Conservation (phyloP, 2,797 vertebrate genomes). For the Tapirus indicus region DNA sequence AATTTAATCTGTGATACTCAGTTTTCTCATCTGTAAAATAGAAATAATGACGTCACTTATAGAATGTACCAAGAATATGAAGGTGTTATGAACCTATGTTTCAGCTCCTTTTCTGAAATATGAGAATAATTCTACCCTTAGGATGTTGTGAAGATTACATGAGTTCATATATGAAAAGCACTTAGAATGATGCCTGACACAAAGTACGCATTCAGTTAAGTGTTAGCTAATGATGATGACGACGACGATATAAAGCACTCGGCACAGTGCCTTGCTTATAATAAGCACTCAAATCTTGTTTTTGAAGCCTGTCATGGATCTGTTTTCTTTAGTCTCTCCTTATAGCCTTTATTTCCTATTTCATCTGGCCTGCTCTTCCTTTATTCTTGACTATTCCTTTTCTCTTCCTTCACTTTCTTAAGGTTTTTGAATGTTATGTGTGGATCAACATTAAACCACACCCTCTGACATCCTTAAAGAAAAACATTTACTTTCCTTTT, state of each 20-base stretch:
- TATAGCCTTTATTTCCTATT: background rate
- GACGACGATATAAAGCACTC: background rate
- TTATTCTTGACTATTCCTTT: slow-evolving; percentile 40
- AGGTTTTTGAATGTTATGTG: slow-evolving; percentile 8
- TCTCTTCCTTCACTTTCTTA: background rate
- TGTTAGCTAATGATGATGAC: background rate
- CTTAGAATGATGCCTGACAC: background rate
- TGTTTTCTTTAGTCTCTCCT: background rate
- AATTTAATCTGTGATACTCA: slow-evolving; percentile 5
- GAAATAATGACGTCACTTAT: background rate
- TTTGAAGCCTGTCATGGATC: background rate
- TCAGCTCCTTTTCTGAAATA: slow-evolving; percentile 34
- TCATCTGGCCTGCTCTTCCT: background rate
- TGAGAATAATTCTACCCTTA: background rate
- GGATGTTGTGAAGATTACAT: background rate
- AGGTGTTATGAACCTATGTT: background rate
- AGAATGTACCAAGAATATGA: background rate
- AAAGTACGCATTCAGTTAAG: background rate
- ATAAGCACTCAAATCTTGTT: background rate
- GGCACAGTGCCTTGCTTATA: background rate
- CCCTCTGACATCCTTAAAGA: background rate
- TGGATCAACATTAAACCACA: slow-evolving; percentile 14
- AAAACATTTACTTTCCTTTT: background rate
- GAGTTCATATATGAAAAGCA: background rate
- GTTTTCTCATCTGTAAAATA: slow-evolving; percentile 20